Base-by-base conservation (phyloP, 2,113 vertebrate species). In the Xiphorhynchus elegans region DNA sequence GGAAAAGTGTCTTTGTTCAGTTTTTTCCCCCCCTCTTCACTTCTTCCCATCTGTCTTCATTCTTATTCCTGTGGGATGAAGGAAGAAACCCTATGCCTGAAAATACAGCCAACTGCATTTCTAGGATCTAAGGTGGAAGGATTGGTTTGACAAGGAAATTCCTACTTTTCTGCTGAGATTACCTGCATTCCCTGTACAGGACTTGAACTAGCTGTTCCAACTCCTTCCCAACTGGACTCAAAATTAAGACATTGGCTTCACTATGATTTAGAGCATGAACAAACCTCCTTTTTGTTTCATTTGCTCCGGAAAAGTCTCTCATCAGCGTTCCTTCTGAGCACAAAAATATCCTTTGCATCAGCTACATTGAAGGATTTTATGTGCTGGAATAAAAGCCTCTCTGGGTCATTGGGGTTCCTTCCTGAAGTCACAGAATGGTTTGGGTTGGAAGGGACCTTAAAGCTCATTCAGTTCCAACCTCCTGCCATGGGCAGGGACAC, bases 21-120 rank as follows among this genome's bases (percentile, higher is more conserved):
- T 0, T 33, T 25, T 12, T n/a, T n/a, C 11, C 1, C 1, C 2
- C 5, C 28, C 15, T 3, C 13, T 58, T 20, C 10, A 28, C 35
- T 77, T 73, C 50, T 55, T 15, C 44, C 26, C 59, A 59, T 75
- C 47, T 75, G 18, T 52, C 62, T 91, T 87, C 60, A 52, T 37
- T 55, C 44, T 84, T 23, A 55, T 68, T 90, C 69, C 69, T 56
- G 18, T 7, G 19, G 25, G 59, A 76, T 11, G 46, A 84, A 66
- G 40, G 52, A 42, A 77, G 58, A 84, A 93, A 35, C 0, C 8
- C 16, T 14, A 25, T 10, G n/a, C 60, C 74, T 42, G 42, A 84
- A 92, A 68, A 67, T 2, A 47, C 23, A 86, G 55, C 21, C 63
- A 50, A 69, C 6, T 62, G 29, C 64, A 86, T 5, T 26, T 77